Evolutionary conservation across 2,113 vertebrate genomes (phyloP), one percentile per base, ranked within the genome.

Genomic region (Heterochromis multidens): DNA sequence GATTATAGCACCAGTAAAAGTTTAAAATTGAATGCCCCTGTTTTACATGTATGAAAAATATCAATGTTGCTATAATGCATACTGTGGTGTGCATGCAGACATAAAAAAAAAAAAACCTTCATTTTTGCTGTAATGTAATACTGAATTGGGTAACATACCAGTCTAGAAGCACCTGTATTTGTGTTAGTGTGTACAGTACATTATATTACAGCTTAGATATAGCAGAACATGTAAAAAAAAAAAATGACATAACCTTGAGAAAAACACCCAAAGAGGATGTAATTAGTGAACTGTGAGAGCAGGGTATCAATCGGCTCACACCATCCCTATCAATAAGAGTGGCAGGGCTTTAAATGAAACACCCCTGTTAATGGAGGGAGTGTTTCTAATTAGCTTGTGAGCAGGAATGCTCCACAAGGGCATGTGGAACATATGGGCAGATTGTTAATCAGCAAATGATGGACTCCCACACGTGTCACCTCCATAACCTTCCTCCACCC

Each of bases 261-360:
- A 58, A 77, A 60, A 79, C 52, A 82, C 29, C 33, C 49, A 13
- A 63, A 54, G 80, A 81, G 31, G 77, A 79, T 21, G 40, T 49
- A 17, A 35, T 67, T 67, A 80, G 63, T 35, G 77, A 85, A 81
- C 77, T 56, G 84, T 25, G 88, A 79, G 60, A 80, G 52, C 84
- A n/a, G 82, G 79, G 57, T 33, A 61, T 85, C 81, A 52, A 31
- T 91, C 84, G 40, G 58, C 85, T 77, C 83, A 77, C 93, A 90
- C 90, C 87, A 21, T 29, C 31, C 3, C 78, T 7, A 85, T 79
- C 77, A 74, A 80, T 35, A 49, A 57, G 37, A 87, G 5, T 14
- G 80, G 81, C 57, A 5, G 67, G 67, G 16, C 62, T 92, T 77
- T 77, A 93, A 94, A 95, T 95, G 93, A 93, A 92, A 94, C 91